These are phyloP conservation scores for Ifrita kowaldi DNA, from an alignment of 2,113 vertebrate species.

Conservation along the genomic window DNA sequence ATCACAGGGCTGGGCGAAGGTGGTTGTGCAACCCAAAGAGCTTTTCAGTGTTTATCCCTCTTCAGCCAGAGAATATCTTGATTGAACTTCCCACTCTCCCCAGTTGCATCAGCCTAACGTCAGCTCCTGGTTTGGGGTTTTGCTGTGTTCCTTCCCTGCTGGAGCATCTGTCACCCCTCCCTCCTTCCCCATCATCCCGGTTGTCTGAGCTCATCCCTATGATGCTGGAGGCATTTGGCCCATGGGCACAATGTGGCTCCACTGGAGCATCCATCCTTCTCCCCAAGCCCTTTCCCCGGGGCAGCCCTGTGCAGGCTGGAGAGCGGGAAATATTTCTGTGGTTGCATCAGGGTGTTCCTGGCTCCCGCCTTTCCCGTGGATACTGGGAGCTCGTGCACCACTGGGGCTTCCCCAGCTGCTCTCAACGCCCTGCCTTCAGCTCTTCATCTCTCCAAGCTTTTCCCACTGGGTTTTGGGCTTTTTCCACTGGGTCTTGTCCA, in stretches of 20 bases:
- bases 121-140: neutral
- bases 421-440: neutral
- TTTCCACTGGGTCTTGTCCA: neutral
- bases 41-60: neutral
- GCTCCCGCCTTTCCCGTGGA: neutral
- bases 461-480: neutral
- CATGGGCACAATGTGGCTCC: neutral
- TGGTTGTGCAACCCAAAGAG: constrained; percentile 26
- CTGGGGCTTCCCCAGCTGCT: constrained; percentile 7
- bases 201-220: neutral
- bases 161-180: neutral
- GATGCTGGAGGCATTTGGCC: neutral
- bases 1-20: neutral
- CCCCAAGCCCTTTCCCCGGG: neutral
- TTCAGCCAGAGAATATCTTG: neutral
- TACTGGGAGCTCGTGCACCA: neutral
- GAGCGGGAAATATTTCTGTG: constrained; percentile 50
- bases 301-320: neutral
- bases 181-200: neutral
- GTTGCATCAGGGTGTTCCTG: constrained; percentile 64
- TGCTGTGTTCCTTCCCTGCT: neutral
- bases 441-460: neutral
- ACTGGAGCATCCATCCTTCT: neutral
- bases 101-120: neutral
- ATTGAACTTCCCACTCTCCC: constrained; percentile 15